These are phyloP conservation scores for Urechis unicinctus DNA, from an alignment of 2,888 invertebrate genomes.

Conservation along the genomic window DNA sequence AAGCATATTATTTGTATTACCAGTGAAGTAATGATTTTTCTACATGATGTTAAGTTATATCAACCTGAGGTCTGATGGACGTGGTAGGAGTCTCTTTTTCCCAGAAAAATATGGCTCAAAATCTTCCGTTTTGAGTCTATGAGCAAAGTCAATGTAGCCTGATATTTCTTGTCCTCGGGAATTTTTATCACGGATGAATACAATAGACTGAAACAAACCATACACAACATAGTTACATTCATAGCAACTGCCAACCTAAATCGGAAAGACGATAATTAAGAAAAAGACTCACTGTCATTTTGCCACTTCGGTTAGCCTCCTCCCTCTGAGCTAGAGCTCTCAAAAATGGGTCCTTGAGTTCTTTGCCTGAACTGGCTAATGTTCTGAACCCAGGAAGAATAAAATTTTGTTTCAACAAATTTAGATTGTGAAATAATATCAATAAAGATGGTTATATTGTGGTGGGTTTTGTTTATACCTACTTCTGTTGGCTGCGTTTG, in stretches of 20 bases:
- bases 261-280: neutral
- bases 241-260: neutral
- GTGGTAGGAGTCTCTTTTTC: conserved; percentile 62
- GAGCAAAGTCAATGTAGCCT: conserved; percentile 76
- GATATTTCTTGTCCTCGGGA: conserved; percentile 72
- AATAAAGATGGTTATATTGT: no score
- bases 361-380: conserved; percentile 48
- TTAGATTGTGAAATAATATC: no score
- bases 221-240: neutral
- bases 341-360: conserved; percentile 63
- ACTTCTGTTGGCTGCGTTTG: conserved; percentile 21
- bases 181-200: conserved; percentile 68
- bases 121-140: conserved; percentile 65
- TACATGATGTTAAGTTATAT: neutral
- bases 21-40: no score
- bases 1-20: neutral
- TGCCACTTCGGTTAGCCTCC: conserved; percentile 66
- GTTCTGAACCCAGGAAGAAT: conserved; percentile 28
- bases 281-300: conserved; percentile 56
- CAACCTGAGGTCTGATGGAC: conserved; percentile 65
- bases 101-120: conserved; percentile 70
- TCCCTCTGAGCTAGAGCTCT: conserved; percentile 68
- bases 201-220: conserved; percentile 58
- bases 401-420: neutral
- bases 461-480: neutral